These are phyloP conservation scores for Gastrophryne carolinensis DNA, from an alignment of 2,797 vertebrate genomes.

Conservation along the genomic window DNA sequence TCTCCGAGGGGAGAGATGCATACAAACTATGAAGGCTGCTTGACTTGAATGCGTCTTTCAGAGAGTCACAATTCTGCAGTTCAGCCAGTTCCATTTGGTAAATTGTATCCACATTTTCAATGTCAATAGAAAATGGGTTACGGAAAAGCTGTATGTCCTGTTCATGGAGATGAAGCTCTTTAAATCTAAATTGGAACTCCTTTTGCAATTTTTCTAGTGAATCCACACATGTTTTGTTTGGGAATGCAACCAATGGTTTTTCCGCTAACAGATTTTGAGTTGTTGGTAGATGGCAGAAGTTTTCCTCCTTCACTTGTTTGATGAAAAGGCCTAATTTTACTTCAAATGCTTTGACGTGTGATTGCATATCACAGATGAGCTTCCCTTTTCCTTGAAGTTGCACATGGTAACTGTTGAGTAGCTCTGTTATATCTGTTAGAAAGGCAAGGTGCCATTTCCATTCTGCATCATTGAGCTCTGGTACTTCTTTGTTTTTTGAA, in stretches of 20 bases:
- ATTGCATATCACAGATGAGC: no score
- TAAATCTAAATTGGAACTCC: constrained; percentile 26
- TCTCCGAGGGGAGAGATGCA: no score
- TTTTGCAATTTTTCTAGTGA: constrained; percentile 17
- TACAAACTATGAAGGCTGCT: constrained; percentile 55
- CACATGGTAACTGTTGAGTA: no score
- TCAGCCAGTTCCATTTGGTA: constrained; percentile 12
- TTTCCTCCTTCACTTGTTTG: constrained; percentile 22
- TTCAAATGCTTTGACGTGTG: background rate
- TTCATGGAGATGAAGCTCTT: constrained; percentile 30
- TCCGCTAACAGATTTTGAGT: constrained; percentile 36
- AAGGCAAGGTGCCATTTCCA: no score
- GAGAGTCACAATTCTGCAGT: constrained; percentile 16
- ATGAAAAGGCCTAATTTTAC: constrained; percentile 51
- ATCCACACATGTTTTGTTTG: no score
- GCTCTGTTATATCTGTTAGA: no score
- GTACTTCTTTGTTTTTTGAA: no score
- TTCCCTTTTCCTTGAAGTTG: no score
- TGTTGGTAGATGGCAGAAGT: constrained; percentile 50
- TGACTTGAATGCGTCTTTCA: constrained; percentile 54
- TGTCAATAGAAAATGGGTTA: constrained; percentile 5
- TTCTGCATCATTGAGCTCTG: no score
- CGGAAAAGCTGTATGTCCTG: constrained; percentile 36
- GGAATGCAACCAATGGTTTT: no score
- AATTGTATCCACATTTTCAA: constrained; percentile 8